Evolutionary conservation across 2,797 vertebrate species (phyloP), one percentile per base, ranked within the genome.

Genomic region (Pseudochaenichthys georgianus): DNA sequence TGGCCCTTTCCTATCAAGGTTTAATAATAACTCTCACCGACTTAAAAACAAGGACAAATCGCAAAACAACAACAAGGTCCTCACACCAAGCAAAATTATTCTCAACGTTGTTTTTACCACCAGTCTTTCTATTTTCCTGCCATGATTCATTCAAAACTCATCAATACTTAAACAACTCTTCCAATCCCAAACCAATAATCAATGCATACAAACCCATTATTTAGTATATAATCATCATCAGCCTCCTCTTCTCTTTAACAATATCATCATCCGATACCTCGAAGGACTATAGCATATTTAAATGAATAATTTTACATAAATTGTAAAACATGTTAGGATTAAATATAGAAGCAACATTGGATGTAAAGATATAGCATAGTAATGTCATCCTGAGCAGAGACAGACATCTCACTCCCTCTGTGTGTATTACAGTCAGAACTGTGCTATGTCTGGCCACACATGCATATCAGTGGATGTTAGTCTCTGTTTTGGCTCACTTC

Each of bases 1-100:
- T 77, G 77, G 53, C 58, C 53, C 19, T n/a, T 21, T 50, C 28
- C 47, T 70, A 80, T 71, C 57, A n/a, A 65, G 50, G 15, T 66
- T 83, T 68, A 17, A 45, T 41, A 64, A 83, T 45, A 57, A 50
- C 42, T 50, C 21, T 55, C 17, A 53, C 17, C 57, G 15, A 52
- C 31, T 64, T 38, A 34, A 66, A 73, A 70, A 79, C 48, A 75
- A 67, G 23, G 69, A 13, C 4, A 1, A 66, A 64, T 34, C 19
- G 12, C 23, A 46, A 28, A 3, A 6, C 51, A 54, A 17, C 16
- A 28, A 58, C 2, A 0, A 53, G 23, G 19, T 23, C 13, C 11
- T 38, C 21, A 17, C 45, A n/a, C 46, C 17, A 57, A 4, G 42
- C 34, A 0, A 16, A 17, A 19, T 21, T 31, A 59, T 45, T 51